These are phyloP conservation scores for Rachycentron canadum DNA, from an alignment of 2,797 vertebrate genomes.

Conservation along the genomic window DNA sequence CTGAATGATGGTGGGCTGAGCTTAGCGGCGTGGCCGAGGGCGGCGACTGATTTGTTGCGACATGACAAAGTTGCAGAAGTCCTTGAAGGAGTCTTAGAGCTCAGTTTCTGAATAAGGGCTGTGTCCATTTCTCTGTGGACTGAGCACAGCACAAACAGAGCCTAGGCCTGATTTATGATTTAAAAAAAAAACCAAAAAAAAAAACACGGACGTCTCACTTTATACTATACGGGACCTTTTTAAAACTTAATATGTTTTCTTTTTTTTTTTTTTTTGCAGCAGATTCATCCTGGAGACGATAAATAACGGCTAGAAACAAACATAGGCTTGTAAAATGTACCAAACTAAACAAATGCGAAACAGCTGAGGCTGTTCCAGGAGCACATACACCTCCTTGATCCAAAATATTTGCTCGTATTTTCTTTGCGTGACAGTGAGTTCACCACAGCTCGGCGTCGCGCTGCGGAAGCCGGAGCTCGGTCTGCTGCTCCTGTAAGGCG, in stretches of 20 bases:
- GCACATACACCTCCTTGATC: neutral
- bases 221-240: no score
- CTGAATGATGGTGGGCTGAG: no score
- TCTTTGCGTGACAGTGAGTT: conserved; percentile 7
- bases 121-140: no score
- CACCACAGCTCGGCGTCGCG: neutral
- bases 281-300: conserved; percentile 10
- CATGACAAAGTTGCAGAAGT: no score
- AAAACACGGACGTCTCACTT: no score
- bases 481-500: neutral
- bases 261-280: conserved; percentile 8
- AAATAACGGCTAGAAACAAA: conserved; percentile 23
- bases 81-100: no score
- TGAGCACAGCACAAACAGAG: no score
- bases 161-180: no score
- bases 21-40: no score
- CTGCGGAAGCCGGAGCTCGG: conserved; percentile 13
- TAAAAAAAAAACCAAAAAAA: no score
- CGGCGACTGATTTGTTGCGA: no score
- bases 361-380: neutral
- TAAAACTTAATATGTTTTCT: conserved; percentile 35
- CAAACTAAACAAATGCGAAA: conserved; percentile 8
- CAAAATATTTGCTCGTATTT: neutral
- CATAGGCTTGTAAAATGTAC: conserved; percentile 18
- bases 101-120: no score